Evolutionary conservation across 2,113 vertebrate genomes (phyloP).

Genomic region (Engraulis encrasicolus): DNA sequence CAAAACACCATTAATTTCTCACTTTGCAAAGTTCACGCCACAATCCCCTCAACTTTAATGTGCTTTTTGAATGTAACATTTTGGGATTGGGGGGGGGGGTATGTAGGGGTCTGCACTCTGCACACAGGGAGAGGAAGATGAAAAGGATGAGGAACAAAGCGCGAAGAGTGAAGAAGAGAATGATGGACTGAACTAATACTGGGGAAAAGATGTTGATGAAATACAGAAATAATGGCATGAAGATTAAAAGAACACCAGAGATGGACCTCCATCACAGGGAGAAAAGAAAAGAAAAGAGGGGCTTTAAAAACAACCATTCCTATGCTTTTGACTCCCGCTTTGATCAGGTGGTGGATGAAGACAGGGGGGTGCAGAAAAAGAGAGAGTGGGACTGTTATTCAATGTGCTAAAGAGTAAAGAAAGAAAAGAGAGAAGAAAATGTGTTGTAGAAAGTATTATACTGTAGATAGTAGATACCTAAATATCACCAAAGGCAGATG

Average conservation of each 20-base stretch:
- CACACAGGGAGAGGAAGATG: neutral
- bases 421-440: neutral
- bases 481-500: too few relatives aligned
- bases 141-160: neutral
- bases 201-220: too few relatives aligned
- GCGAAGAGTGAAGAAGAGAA: neutral
- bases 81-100: neutral
- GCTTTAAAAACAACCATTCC: neutral
- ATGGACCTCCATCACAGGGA: neutral
- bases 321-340: neutral
- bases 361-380: neutral
- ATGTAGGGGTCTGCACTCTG: too few relatives aligned
- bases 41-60: slow-evolving; percentile 1
- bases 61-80: neutral
- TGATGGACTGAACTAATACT: neutral
- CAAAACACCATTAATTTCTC: neutral
- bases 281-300: slow-evolving; percentile 5
- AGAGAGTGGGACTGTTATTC: neutral
- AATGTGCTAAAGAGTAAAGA: neutral
- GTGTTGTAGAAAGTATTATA: too few relatives aligned
- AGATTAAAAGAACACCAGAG: slow-evolving; percentile 3
- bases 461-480: too few relatives aligned
- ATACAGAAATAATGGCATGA: neutral
- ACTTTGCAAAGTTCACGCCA: neutral
- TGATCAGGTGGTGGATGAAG: neutral